Conservation (phyloP, 2,888 invertebrate genomes). For the Synergus umbraculus region DNA sequence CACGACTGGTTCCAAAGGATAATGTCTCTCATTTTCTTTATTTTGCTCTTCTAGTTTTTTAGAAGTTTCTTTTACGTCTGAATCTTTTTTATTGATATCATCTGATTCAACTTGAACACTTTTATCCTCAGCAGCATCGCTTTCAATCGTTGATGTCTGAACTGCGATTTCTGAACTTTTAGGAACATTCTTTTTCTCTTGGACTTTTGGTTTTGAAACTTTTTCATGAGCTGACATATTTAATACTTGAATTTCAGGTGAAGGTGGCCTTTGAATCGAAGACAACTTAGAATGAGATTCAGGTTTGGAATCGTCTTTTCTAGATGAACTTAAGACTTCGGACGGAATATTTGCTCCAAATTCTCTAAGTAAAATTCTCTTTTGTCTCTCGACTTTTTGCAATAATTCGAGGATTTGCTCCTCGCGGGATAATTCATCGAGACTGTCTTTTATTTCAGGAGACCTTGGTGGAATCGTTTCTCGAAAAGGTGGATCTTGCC, state of each 20-base stretch:
- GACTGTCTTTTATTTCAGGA: conserved; percentile 43
- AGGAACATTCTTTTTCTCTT: conserved; percentile 44
- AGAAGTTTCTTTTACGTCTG: conserved; percentile 20
- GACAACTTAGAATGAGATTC: background rate
- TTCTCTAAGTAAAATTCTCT: conserved; percentile 67
- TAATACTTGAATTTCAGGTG: conserved; percentile 71
- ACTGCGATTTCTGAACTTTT: conserved; percentile 64
- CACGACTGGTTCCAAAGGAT: conserved; percentile 66
- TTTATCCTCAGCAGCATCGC: conserved; percentile 53
- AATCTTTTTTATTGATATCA: conserved; percentile 27
- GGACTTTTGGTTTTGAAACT: conserved; percentile 47
- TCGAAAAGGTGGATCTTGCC: conserved; percentile 56
- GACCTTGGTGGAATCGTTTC: conserved; percentile 9
- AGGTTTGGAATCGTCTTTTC: background rate
- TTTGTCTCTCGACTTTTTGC: conserved; percentile 71
- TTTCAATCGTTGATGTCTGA: conserved; percentile 59
- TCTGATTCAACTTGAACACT: conserved; percentile 54
- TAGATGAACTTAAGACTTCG: conserved; percentile 56
- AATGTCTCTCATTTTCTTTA: conserved; percentile 32
- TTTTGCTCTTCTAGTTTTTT: conserved; percentile 8
- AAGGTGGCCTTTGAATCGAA: conserved; percentile 36
- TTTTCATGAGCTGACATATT: conserved; percentile 64
- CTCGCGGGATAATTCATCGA: conserved; percentile 61
- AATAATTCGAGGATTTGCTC: conserved; percentile 71
- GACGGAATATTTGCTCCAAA: conserved; percentile 69